phyloP scores from a whole-genome alignment of 2,113 vertebrate genomes.

The Nannobrachium achirus region DNA sequence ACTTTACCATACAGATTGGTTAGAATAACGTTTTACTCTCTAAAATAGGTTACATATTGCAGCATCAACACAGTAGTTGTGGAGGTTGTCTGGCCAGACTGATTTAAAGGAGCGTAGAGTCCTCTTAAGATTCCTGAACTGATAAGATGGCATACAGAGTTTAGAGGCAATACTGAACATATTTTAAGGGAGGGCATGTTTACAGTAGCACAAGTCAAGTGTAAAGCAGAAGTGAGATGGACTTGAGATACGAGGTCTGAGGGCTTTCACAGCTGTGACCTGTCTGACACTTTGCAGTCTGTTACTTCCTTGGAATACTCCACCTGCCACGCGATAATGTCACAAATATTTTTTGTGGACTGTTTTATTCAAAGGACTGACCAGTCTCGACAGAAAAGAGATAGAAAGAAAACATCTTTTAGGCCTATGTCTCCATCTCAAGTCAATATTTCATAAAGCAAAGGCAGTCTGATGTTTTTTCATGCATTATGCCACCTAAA shows the following conservation, averaged over 20 bases:
- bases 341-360: too few relatives aligned
- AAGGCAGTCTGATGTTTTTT: too few relatives aligned
- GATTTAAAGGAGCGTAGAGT: background rate
- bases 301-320: background rate
- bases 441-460: too few relatives aligned
- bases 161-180: constrained; percentile 33
- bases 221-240: constrained; percentile 55
- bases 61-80: background rate
- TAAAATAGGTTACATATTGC: too few relatives aligned
- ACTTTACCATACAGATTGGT: too few relatives aligned
- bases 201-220: constrained; percentile 43
- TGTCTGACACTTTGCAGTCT: constrained; percentile 27
- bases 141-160: constrained; percentile 50
- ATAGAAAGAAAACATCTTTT: too few relatives aligned
- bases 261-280: constrained; percentile 27
- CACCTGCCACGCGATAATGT: too few relatives aligned
- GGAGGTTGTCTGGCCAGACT: constrained; percentile 15
- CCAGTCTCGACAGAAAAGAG: too few relatives aligned
- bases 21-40: too few relatives aligned
- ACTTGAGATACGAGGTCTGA: constrained; percentile 33
- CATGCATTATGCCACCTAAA: too few relatives aligned
- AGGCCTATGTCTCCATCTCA: too few relatives aligned
- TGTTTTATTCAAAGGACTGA: background rate
- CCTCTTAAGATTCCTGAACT: background rate
- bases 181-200: constrained; percentile 56